phyloP scores from a whole-genome alignment of 2,888 invertebrate genomes.

The Clivina fossor region DNA sequence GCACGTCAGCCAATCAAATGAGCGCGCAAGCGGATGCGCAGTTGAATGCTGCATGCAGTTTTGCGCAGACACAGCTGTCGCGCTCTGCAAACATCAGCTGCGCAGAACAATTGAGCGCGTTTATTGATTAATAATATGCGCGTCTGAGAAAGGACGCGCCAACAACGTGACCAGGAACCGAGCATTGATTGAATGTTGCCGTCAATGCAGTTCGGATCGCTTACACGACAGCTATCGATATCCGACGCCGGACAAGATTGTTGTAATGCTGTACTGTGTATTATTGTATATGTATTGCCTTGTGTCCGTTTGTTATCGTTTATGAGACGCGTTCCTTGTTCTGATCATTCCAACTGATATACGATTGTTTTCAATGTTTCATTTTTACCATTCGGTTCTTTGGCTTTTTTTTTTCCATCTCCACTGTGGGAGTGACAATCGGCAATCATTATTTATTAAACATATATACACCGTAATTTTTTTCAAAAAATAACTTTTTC shows the following conservation, averaged over 20 bases:
- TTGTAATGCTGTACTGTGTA: too few species aligned
- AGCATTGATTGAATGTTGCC: constrained; percentile 28
- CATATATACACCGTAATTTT: too few species aligned
- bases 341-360: constrained; percentile 21
- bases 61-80: too few species aligned
- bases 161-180: constrained; percentile 10
- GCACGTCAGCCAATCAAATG: not conserved
- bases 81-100: too few species aligned
- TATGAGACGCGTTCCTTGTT: constrained; percentile 19
- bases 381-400: constrained; percentile 20
- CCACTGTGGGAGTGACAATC: too few species aligned
- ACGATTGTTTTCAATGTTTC: constrained; percentile 12
- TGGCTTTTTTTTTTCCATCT: too few species aligned
- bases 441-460: too few species aligned
- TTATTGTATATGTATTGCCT: too few species aligned
- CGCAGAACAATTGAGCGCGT: constrained; percentile 26
- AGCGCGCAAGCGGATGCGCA: not conserved
- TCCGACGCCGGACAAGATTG: constrained; percentile 26
- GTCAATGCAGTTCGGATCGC: constrained; percentile 20
- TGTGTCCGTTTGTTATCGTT: constrained; percentile 28
- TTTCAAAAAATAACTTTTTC: too few species aligned
- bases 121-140: constrained; percentile 27
- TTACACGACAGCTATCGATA: constrained; percentile 27
- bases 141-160: constrained; percentile 2
- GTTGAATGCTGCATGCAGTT: too few species aligned